Conservation (phyloP, 23 tunicate species). For the Ascidia mentula region DNA sequence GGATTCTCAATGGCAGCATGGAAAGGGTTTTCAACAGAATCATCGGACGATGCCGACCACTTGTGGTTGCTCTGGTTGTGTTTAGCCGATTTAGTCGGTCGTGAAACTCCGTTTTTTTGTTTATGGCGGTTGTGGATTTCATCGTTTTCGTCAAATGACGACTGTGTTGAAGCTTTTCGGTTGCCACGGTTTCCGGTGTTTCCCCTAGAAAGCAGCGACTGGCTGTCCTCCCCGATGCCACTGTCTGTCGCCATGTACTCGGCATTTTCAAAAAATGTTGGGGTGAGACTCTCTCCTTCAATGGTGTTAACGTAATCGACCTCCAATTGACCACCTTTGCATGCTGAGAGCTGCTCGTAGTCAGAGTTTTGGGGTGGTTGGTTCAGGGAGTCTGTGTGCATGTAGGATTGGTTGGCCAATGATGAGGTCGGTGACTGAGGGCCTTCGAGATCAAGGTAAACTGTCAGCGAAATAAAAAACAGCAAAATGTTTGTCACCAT, state of each 20-base stretch:
- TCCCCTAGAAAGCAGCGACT: constrained; percentile 59
- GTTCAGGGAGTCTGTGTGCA: background rate
- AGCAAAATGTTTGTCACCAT: constrained; percentile 6
- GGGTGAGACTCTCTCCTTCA: constrained; percentile 8
- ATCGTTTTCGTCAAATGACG: constrained; percentile 20
- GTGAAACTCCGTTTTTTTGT: background rate
- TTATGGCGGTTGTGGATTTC: background rate
- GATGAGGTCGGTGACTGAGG: background rate
- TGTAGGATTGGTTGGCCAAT: background rate
- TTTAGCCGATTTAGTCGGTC: background rate
- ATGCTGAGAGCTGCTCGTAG: constrained; percentile 31
- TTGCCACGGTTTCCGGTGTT: constrained; percentile 20
- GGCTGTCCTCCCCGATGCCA: constrained; percentile 87
- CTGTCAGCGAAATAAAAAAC: constrained; percentile 24
- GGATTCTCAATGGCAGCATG: constrained; percentile 64
- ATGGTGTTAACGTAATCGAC: constrained; percentile 40
- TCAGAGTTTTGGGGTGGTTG: background rate
- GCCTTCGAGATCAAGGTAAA: constrained; percentile 71
- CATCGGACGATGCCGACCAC: constrained; percentile 42
- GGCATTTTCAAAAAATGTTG: constrained; percentile 54
- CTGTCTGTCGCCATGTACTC: constrained; percentile 89
- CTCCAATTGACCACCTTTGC: background rate
- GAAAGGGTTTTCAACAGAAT: background rate
- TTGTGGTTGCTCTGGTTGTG: background rate
- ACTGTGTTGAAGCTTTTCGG: constrained; percentile 4